Evolutionary conservation across 1,140 invertebrate genomes (phyloP).

Genomic region (Saccostrea glomerata): DNA sequence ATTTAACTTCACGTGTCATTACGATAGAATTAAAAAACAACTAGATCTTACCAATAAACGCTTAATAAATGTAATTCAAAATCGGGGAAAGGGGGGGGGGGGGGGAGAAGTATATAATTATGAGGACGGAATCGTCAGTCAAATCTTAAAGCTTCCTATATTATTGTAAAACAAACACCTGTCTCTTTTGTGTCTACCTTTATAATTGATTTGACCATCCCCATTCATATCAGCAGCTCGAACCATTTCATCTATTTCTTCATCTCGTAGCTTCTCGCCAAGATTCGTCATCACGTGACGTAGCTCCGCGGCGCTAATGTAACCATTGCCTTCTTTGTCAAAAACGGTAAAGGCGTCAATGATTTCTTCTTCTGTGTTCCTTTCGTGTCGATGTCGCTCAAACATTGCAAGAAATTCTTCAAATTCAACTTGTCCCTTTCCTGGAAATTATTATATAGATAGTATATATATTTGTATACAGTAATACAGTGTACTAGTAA

Average conservation of each 20-base stretch:
- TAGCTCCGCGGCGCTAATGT: slow-evolving; percentile 96
- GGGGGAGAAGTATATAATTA: too few relatives aligned
- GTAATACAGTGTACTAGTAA: too few relatives aligned
- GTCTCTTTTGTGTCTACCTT: slow-evolving; percentile 40
- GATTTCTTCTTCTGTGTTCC: slow-evolving; percentile 98
- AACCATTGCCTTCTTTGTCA: slow-evolving; percentile 97
- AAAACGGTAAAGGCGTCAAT: slow-evolving; percentile 98
- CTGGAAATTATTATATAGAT: slow-evolving; percentile 81
- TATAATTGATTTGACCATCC: slow-evolving; percentile 65
- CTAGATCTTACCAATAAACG: too few relatives aligned
- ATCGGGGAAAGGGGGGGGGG: too few relatives aligned
- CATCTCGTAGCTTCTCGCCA: slow-evolving; percentile 91
- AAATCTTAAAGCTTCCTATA: too few relatives aligned
- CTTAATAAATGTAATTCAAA: too few relatives aligned
- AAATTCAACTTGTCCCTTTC: slow-evolving; percentile 93
- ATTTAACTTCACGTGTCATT: too few relatives aligned
- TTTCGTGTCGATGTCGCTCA: slow-evolving; percentile 97
- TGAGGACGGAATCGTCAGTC: too few relatives aligned
- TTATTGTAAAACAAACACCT: too few relatives aligned
- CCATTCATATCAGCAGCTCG: slow-evolving; percentile 59
- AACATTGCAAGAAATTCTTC: slow-evolving; percentile 90
- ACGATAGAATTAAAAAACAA: too few relatives aligned
- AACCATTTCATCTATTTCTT: slow-evolving; percentile 89
- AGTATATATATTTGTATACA: too few relatives aligned
- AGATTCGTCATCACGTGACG: slow-evolving; percentile 95